Evolutionary conservation across 1,140 invertebrate genomes (phyloP).

Genomic region (Pogonognathellus flavescens): DNA sequence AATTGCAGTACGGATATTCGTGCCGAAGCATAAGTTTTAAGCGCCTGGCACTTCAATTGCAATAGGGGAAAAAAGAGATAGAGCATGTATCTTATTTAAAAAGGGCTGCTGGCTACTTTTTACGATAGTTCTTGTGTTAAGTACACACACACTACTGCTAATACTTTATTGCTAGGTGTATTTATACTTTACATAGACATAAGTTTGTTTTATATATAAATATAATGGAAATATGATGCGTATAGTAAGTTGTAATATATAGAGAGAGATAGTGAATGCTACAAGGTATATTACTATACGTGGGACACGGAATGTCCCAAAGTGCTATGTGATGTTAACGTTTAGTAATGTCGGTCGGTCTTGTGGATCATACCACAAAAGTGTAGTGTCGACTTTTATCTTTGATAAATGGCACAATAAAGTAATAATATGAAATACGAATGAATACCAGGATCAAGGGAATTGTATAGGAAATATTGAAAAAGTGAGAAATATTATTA

Average conservation of each 20-base stretch:
- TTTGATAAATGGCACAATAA: conserved; percentile 48
- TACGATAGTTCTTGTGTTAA: not conserved
- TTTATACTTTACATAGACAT: not conserved
- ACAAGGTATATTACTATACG: not conserved
- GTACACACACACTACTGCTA: not conserved
- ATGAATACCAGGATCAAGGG: not conserved
- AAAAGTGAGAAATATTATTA: no score
- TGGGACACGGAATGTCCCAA: conserved; percentile 11
- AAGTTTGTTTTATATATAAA: not conserved
- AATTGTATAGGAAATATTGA: not conserved
- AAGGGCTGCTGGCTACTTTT: conserved; percentile 14
- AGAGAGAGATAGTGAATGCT: not conserved
- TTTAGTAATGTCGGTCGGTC: conserved; percentile 19
- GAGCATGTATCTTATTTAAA: conserved; percentile 34
- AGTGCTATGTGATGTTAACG: conserved; percentile 42
- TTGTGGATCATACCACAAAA: not conserved
- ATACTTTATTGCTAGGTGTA: no score
- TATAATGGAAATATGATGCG: not conserved
- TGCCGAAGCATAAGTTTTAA: conserved; percentile 39
- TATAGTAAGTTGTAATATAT: not conserved
- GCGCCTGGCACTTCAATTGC: conserved; percentile 8
- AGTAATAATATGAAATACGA: conserved; percentile 15
- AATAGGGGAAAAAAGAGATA: conserved; percentile 38
- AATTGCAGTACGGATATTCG: conserved; percentile 33
- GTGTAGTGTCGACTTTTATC: conserved; percentile 10